phyloP scores from a whole-genome alignment of 2,113 vertebrate species.

The Rhinolophus sinicus region DNA sequence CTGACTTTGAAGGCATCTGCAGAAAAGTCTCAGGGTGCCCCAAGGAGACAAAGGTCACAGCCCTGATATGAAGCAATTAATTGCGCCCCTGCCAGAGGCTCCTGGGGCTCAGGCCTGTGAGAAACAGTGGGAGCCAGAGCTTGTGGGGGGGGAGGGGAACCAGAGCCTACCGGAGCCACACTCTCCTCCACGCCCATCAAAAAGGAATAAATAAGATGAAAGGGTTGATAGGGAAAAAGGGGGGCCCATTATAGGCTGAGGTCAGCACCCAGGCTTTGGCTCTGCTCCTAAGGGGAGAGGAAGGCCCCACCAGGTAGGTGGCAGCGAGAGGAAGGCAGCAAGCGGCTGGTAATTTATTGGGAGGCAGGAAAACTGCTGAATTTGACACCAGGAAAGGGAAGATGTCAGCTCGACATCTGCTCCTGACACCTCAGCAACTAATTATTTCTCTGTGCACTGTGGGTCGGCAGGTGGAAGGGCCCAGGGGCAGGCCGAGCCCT shows the following conservation, averaged over 20 bases:
- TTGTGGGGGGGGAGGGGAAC: background rate
- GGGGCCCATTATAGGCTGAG: accelerated
- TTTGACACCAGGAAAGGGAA: constrained; percentile 69
- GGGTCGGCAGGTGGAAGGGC: background rate
- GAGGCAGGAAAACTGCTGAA: constrained; percentile 69
- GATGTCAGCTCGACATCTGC: constrained; percentile 78
- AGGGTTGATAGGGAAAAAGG: background rate
- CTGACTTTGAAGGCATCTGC: background rate
- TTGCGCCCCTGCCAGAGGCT: background rate
- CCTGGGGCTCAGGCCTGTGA: background rate
- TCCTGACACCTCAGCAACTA: constrained; percentile 75
- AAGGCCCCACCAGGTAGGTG: background rate
- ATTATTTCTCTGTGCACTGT: constrained; percentile 75
- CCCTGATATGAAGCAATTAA: background rate
- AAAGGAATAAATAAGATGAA: background rate
- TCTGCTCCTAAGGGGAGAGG: constrained; percentile 30
- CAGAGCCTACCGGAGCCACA: background rate
- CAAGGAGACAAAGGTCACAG: background rate
- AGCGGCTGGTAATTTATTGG: constrained; percentile 56
- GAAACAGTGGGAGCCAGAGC: background rate
- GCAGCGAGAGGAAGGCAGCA: background rate
- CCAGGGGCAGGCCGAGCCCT: constrained; percentile 67
- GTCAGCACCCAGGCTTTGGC: accelerated
- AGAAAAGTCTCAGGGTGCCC: background rate
- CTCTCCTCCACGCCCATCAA: background rate